A percentile compares a stretch with the other conserved stretches of the same genome.
phyloP scores from a whole-genome alignment of 2,113 vertebrate genomes.

The Fulmarus glacialis region DNA sequence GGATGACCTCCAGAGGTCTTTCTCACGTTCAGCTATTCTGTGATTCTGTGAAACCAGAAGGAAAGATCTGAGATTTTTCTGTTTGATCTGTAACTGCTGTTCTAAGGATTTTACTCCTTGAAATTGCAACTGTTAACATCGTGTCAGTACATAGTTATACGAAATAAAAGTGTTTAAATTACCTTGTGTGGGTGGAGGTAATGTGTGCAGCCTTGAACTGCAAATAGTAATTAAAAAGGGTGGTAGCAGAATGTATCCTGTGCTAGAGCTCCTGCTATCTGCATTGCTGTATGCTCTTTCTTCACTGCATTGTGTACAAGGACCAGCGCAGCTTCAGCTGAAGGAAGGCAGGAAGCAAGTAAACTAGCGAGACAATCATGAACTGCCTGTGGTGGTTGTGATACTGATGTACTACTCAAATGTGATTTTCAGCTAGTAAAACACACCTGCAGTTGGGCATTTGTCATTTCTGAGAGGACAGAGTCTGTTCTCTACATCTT shows the following conservation, averaged over 20 bases:
- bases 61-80: neutral
- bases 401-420: neutral
- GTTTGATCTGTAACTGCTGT: neutral
- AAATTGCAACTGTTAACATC: conserved; percentile 57
- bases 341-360: neutral
- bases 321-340: neutral
- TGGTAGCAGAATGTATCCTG: conserved; percentile 50
- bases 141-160: conserved; percentile 50
- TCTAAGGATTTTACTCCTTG: conserved; percentile 40
- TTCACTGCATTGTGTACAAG: neutral
- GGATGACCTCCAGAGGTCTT: neutral
- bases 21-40: neutral
- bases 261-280: conserved; percentile 2
- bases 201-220: conserved; percentile 54
- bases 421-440: neutral
- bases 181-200: conserved; percentile 61
- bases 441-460: neutral
- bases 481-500: neutral
- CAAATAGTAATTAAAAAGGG: conserved; percentile 69
- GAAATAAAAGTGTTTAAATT: conserved; percentile 59
- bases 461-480: neutral
- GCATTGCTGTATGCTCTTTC: neutral
- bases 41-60: neutral
- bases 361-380: neutral
- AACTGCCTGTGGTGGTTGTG: neutral